Base-by-base conservation (phyloP, 2,888 invertebrate genomes). In the Lasioglossum lativentre region DNA sequence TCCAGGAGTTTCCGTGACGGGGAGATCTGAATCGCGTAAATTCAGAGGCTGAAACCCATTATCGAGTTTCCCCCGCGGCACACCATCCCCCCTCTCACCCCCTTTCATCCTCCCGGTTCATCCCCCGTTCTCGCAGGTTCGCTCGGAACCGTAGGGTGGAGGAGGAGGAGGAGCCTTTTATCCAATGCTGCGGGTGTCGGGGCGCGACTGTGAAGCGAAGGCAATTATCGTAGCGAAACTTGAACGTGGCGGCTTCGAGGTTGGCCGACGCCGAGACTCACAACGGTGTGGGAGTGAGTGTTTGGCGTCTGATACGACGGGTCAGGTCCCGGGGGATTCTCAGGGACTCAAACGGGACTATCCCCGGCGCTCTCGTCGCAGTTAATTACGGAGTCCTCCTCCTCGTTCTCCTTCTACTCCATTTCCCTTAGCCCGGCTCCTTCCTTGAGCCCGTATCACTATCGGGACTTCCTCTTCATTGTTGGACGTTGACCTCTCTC, bases 151-250 rank as follows among this genome's bases (percentile, higher is more conserved):
- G 72, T 56, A 34, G 27, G 66, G 27, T 16, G 34, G 68, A 16
- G 78, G 70, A 42, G 85, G 70, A 42, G 85, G 75, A 66, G 80
- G 56, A 79, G 71, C 66, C 88, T 89, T 91, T 91, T 88, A 91
- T 91, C 90, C 91, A 85, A 85, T 86, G 89, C 86, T 78, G 89
- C 85, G 90, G 90, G 88, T 90, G 93, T 92, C 92, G 90, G 90
- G 90, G 93, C 94, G 93, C 93, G 90, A 94, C 94, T 94, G 94
- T 93, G 93, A 93, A 93, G 94, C 93, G 93, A 92, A 94, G 92
- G 94, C 94, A 94, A 94, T 94, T 94, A 94, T 94, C 94, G 93
- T 92, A 92, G 94, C 94, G 94, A 94, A 94, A 94, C 94, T 94
- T 93, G 94, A 94, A 94, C 93, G 94, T 81, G 82, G 86, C 84